These are phyloP conservation scores for Cremastinae sp. DNA, from an alignment of 2,888 invertebrate species.

Conservation along the genomic window DNA sequence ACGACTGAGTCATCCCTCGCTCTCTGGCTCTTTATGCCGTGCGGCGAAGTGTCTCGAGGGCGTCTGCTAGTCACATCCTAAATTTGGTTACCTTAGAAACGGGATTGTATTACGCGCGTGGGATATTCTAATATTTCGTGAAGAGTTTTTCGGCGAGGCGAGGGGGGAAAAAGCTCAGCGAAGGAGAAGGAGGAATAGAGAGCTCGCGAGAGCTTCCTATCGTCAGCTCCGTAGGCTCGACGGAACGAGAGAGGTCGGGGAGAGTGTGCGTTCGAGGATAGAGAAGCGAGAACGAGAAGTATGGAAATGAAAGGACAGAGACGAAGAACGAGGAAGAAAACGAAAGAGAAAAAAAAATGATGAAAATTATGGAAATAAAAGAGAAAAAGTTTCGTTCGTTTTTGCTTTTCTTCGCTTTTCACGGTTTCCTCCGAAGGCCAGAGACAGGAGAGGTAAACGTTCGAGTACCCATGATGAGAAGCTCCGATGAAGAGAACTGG, in stretches of 20 bases:
- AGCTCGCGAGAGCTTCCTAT: too few species aligned
- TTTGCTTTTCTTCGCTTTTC: too few species aligned
- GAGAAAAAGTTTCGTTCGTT: too few species aligned
- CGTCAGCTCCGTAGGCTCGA: too few species aligned
- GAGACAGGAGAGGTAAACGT: too few species aligned
- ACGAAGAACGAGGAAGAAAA: background rate
- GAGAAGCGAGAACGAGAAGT: too few species aligned
- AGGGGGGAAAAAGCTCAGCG: conserved; percentile 13
- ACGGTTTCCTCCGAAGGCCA: too few species aligned
- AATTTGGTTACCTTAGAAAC: conserved; percentile 78
- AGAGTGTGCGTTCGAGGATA: too few species aligned
- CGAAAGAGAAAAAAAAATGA: background rate
- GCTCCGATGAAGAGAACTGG: conserved; percentile 50
- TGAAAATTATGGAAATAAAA: background rate
- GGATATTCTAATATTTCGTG: conserved; percentile 71
- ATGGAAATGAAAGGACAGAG: too few species aligned
- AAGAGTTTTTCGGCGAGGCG: conserved; percentile 28
- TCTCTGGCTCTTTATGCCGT: conserved; percentile 55
- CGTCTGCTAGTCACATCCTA: conserved; percentile 78
- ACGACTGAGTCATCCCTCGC: conserved; percentile 58
- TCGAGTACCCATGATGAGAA: too few species aligned
- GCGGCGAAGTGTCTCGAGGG: conserved; percentile 73
- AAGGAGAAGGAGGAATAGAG: background rate
- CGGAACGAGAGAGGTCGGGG: too few species aligned
- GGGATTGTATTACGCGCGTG: conserved; percentile 79